These are phyloP conservation scores for Manduca sexta DNA, from an alignment of 1,140 invertebrate genomes.

Conservation along the genomic window DNA sequence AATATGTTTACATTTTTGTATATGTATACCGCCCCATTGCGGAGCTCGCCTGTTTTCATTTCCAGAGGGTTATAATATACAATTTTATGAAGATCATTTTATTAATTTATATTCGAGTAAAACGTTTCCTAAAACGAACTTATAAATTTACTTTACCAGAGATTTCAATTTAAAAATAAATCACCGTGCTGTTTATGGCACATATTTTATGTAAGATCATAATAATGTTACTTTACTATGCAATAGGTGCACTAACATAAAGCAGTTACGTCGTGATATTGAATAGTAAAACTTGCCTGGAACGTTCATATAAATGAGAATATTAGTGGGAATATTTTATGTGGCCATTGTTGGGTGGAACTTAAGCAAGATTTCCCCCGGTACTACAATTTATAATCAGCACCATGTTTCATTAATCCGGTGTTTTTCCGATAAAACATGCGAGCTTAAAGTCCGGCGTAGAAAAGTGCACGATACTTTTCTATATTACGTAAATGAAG, in stretches of 20 bases:
- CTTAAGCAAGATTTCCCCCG: constrained; percentile 49
- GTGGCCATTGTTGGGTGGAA: constrained; percentile 34
- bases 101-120: too few relatives aligned
- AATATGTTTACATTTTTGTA: not conserved
- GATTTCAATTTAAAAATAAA: constrained; percentile 11
- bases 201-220: constrained; percentile 7
- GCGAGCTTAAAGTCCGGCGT: too few relatives aligned
- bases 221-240: not conserved
- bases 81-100: too few relatives aligned
- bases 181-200: constrained; percentile 6
- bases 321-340: constrained; percentile 41
- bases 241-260: constrained; percentile 8
- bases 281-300: constrained; percentile 23
- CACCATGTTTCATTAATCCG: constrained; percentile 36
- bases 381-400: constrained; percentile 41
- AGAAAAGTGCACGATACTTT: too few relatives aligned
- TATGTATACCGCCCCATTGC: too few relatives aligned
- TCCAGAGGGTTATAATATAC: too few relatives aligned
- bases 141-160: not conserved
- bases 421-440: constrained; percentile 30
- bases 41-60: too few relatives aligned
- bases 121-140: too few relatives aligned
- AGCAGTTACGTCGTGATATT: constrained; percentile 15
- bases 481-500: too few relatives aligned
- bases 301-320: constrained; percentile 26